Percentiles rank a stretch among this genome's conserved stretches.
Conservation (phyloP, 2,888 invertebrate species). For the Hirtodrosophila confusa region DNA sequence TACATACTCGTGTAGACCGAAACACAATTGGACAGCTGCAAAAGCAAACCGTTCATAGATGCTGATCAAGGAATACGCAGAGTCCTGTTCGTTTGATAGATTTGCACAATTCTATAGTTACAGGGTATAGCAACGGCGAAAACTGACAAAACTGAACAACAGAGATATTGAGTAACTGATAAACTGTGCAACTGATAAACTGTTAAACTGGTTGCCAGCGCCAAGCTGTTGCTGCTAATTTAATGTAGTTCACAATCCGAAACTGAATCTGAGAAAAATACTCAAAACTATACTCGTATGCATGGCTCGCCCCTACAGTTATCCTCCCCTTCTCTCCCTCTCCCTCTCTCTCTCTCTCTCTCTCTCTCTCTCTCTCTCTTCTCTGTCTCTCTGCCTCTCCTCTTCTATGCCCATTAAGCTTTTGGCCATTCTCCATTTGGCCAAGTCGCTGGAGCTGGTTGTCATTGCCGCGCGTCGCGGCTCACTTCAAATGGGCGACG, state of each 20-base stretch:
- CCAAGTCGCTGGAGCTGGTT: conserved; percentile 39
- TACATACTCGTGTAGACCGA: no score
- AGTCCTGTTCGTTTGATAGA: no score
- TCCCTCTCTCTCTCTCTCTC: no score
- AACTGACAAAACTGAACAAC: conserved; percentile 15
- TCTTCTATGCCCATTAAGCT: conserved; percentile 28
- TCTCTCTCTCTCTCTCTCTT: neutral
- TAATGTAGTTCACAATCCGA: conserved; percentile 62
- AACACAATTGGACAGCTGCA: no score
- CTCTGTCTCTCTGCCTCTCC: neutral
- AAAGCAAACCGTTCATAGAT: no score
- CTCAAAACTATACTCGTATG: conserved; percentile 20
- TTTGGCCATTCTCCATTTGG: conserved; percentile 46
- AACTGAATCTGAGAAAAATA: conserved; percentile 34
- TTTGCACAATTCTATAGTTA: neutral
- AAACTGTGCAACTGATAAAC: conserved; percentile 14
- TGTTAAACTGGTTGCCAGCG: conserved; percentile 38
- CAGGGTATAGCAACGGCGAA: conserved; percentile 9
- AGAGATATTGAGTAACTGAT: conserved; percentile 18
- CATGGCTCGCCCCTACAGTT: no score
- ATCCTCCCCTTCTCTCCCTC: no score
- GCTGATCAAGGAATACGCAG: no score
- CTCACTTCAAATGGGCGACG: conserved; percentile 70
- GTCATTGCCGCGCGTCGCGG: conserved; percentile 72
- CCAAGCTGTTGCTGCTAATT: conserved; percentile 40